Evolutionary conservation across 2,888 invertebrate genomes (phyloP).

Genomic region (Aspidiotus rigidus): DNA sequence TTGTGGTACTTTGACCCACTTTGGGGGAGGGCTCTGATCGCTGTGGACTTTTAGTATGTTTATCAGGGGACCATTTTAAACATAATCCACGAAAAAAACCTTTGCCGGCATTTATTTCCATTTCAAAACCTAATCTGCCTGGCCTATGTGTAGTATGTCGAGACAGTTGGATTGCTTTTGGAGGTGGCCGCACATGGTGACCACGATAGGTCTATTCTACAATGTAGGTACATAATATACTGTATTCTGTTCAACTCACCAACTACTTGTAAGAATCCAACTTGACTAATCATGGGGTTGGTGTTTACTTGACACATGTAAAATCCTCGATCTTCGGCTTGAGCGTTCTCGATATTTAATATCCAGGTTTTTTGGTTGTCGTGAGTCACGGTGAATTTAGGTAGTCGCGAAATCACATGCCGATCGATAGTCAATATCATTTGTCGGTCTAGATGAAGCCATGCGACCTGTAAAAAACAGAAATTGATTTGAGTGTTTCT

Average conservation of each 20-base stretch:
- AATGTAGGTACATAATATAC: too few species aligned
- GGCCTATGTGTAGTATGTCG: too few species aligned
- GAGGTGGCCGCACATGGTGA: too few species aligned
- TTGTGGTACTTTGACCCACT: too few species aligned
- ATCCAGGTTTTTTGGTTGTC: constrained; percentile 89
- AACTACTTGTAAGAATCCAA: constrained; percentile 84
- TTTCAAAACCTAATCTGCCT: too few species aligned
- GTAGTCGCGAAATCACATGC: constrained; percentile 80
- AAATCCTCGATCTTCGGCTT: constrained; percentile 82
- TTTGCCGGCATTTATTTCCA: too few species aligned
- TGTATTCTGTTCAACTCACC: constrained; percentile 52
- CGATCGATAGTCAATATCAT: constrained; percentile 88
- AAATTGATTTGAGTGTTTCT: neutral
- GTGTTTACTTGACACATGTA: constrained; percentile 87
- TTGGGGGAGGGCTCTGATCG: too few species aligned
- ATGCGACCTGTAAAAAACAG: constrained; percentile 63
- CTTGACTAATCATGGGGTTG: constrained; percentile 90
- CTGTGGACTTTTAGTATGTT: too few species aligned
- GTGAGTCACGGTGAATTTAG: constrained; percentile 82
- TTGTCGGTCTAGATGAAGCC: constrained; percentile 89
- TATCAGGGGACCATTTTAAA: too few species aligned
- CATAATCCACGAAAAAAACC: too few species aligned
- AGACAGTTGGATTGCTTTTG: too few species aligned
- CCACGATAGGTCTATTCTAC: too few species aligned
- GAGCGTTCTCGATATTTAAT: constrained; percentile 80